Evolutionary conservation across 2,113 vertebrate species (phyloP), one percentile per base, ranked within the genome.

Genomic region (Bos javanicus): DNA sequence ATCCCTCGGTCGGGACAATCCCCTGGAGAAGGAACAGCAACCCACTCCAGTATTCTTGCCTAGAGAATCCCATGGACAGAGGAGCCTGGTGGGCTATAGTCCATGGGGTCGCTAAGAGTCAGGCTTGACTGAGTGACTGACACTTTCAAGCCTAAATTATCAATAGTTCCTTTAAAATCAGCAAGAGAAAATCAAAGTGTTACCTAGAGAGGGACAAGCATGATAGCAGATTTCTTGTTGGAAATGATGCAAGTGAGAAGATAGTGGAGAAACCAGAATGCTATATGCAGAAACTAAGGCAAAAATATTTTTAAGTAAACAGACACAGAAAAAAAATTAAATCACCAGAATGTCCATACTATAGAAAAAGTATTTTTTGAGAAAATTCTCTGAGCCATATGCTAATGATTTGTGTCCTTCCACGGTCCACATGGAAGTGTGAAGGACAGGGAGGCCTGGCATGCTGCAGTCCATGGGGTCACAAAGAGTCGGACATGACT

Each of bases 391-490:
- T 71, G n/a, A 71, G 67, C 19, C n/a, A 12, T 39, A 39, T 71
- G 67, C 67, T 71, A 71, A 23, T 39, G n/a, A 71, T 23, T 6
- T 39, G n/a, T 23, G 19, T 23, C 67, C 67, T 71, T 71, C 67
- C 67, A 23, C 0, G 5, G 0, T 23, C n/a, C n/a, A 3, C 67
- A 71, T 6, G 67, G 19, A 71, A 39, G 67, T 6, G n/a, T 21
- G n/a, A 71, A 36, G 17, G n/a, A 12, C 67, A 71, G 67, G n/a
- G n/a, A 71, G 67, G n/a, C 67, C 67, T 71, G 67, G 67, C 67
- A 12, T 23, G 67, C 67, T 12, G 9, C 3, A 23, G 67, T 71
- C 67, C n/a, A 6, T 12, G 67, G n/a, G n/a, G 21, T 71, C 19
- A 2, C n/a, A 39, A 33, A 64, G 67, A 23, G 67, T 12, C 5